Percentiles rank a stretch among this genome's conserved stretches.
Evolutionary conservation across 2,888 invertebrate genomes (phyloP).

Genomic region (Pseudeuparius sepicola): DNA sequence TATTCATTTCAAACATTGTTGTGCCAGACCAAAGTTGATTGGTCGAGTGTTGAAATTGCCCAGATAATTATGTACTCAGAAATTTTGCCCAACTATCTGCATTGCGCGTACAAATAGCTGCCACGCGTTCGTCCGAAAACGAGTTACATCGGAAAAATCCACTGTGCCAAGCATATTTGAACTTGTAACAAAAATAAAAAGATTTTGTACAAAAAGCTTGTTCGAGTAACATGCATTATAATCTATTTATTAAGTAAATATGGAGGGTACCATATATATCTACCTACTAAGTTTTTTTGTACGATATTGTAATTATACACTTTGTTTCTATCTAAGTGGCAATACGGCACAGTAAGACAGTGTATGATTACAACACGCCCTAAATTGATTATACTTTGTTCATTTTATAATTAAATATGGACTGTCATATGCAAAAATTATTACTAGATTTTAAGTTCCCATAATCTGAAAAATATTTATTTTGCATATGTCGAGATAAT

Average conservation of each 20-base stretch:
- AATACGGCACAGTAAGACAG: conserved; percentile 23
- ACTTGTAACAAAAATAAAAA: conserved; percentile 33
- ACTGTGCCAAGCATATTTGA: too few relatives aligned
- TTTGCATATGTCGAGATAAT: conserved; percentile 36
- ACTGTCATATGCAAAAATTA: conserved; percentile 39
- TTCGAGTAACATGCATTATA: conserved; percentile 39
- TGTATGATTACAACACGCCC: conserved; percentile 24
- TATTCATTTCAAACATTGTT: too few relatives aligned
- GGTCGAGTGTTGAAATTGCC: too few relatives aligned
- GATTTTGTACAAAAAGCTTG: conserved; percentile 41
- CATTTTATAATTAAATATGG: conserved; percentile 36
- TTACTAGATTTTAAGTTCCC: conserved; percentile 29
- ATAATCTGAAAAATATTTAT: conserved; percentile 30
- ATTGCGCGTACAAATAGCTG: too few relatives aligned
- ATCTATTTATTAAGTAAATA: conserved; percentile 35
- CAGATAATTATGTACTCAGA: too few relatives aligned
- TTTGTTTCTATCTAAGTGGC: too few relatives aligned
- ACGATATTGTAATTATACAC: conserved; percentile 30
- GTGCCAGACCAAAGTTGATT: too few relatives aligned
- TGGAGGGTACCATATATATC: conserved; percentile 42
- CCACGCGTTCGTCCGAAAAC: too few relatives aligned
- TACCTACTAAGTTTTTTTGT: conserved; percentile 34
- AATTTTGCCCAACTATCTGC: too few relatives aligned
- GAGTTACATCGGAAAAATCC: too few relatives aligned
- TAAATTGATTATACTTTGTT: too few relatives aligned